A percentile compares a stretch with the other conserved stretches of the same genome.
Conservation (phyloP, 2,797 vertebrate genomes). For the Pelobates cultripes region DNA sequence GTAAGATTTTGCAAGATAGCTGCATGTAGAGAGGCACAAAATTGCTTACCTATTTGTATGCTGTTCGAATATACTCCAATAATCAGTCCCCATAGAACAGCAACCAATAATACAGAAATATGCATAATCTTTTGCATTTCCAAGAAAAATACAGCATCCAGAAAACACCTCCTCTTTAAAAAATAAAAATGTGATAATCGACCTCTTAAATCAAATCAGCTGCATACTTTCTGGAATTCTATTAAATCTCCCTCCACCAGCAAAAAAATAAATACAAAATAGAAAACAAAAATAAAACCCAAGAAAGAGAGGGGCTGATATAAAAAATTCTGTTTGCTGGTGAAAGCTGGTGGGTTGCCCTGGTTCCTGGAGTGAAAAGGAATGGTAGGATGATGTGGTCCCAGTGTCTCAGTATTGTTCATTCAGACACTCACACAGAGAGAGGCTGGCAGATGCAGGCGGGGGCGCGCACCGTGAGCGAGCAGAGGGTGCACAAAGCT, state of each 20-base stretch:
- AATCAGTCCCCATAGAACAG: slow-evolving; percentile 89
- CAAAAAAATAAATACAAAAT: too few species aligned
- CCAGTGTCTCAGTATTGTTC: slow-evolving; percentile 69
- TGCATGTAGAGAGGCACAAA: background rate
- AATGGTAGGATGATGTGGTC: slow-evolving; percentile 63
- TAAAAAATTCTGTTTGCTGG: background rate
- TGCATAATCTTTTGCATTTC: slow-evolving; percentile 94
- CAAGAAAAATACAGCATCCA: slow-evolving; percentile 86
- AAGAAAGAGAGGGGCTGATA: background rate
- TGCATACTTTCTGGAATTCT: slow-evolving; percentile 69
- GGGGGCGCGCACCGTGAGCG: slow-evolving; percentile 57
- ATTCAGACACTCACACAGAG: slow-evolving; percentile 71
- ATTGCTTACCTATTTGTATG: slow-evolving; percentile 92
- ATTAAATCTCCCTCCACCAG: slow-evolving; percentile 30
- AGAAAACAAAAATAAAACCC: background rate
- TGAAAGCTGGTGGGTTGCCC: slow-evolving; percentile 56
- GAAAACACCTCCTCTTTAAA: slow-evolving; percentile 66
- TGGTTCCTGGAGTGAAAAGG: slow-evolving; percentile 60
- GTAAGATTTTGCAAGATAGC: background rate
- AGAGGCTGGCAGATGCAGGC: slow-evolving; percentile 30
- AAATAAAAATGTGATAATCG: slow-evolving; percentile 29
- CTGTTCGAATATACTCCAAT: slow-evolving; percentile 88
- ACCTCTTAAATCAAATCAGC: slow-evolving; percentile 77
- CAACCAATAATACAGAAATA: slow-evolving; percentile 85
- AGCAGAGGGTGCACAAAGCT: slow-evolving; percentile 26